Evolutionary conservation across 2,888 invertebrate genomes (phyloP).

Genomic region (Agrilus mali): DNA sequence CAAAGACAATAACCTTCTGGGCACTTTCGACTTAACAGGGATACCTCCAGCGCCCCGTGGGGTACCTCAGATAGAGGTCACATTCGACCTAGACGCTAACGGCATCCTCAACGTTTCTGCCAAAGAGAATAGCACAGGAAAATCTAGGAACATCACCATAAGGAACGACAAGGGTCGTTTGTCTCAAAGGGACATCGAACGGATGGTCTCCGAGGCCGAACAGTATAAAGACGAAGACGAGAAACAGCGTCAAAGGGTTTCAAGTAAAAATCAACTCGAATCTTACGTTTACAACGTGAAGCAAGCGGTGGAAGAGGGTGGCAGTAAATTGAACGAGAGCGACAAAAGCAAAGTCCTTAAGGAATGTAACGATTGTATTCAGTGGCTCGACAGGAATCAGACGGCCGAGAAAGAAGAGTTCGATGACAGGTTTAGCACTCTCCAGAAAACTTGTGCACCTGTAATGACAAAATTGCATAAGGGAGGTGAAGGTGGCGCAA

Average conservation of each 20-base stretch:
- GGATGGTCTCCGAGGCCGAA: conserved; percentile 66
- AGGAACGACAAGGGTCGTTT: conserved; percentile 74
- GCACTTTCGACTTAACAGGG: conserved; percentile 38
- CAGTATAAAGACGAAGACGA: conserved; percentile 60
- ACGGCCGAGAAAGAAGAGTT: conserved; percentile 52
- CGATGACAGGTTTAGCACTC: conserved; percentile 46
- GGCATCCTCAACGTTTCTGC: conserved; percentile 50
- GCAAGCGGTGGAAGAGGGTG: conserved; percentile 54
- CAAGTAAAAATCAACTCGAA: conserved; percentile 60
- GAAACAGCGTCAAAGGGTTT: conserved; percentile 52
- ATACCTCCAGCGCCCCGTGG: conserved; percentile 43
- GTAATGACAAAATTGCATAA: conserved; percentile 43
- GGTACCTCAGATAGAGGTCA: conserved; percentile 40
- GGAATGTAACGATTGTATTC: conserved; percentile 47
- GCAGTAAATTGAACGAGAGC: conserved; percentile 45
- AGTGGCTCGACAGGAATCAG: conserved; percentile 59
- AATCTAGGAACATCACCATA: conserved; percentile 65
- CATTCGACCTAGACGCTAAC: conserved; percentile 66
- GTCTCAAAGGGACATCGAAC: conserved; percentile 70
- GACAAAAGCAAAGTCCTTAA: conserved; percentile 31
- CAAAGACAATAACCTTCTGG: conserved; percentile 39
- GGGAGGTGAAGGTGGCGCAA: conserved; percentile 6
- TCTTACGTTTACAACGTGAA: conserved; percentile 56
- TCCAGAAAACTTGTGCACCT: conserved; percentile 45
- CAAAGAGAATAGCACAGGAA: conserved; percentile 43